These are phyloP conservation scores for Andrena cerasifolii DNA, from an alignment of 1,140 invertebrate species.

Conservation along the genomic window DNA sequence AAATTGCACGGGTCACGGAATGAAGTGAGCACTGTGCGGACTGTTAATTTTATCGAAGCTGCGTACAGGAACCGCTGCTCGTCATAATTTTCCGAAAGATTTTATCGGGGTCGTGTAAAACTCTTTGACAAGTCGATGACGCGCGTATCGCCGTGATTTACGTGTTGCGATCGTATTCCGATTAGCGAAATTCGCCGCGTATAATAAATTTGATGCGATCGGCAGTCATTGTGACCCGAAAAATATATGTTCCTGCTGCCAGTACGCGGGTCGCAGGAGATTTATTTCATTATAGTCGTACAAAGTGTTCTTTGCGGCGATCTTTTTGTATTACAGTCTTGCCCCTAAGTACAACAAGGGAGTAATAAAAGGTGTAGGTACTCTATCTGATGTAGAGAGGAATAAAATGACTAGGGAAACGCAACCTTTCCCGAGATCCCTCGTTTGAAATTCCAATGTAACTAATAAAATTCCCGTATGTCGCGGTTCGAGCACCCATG, in stretches of 20 bases:
- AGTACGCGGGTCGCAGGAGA: not conserved
- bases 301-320: too few relatives aligned
- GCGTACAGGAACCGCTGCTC: not conserved
- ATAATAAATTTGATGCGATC: slow-evolving; percentile 37
- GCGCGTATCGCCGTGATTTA: not conserved
- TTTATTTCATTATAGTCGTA: slow-evolving; percentile 22
- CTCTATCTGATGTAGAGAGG: not conserved
- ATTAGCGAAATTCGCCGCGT: not conserved
- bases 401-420: slow-evolving; percentile 1
- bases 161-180: not conserved
- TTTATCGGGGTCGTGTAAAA: not conserved
- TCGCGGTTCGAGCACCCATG: not conserved
- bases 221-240: slow-evolving; percentile 5
- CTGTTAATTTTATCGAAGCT: too few relatives aligned
- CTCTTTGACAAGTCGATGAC: not conserved
- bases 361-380: not conserved
- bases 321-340: not conserved
- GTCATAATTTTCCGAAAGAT: not conserved
- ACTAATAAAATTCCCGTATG: slow-evolving; percentile 30
- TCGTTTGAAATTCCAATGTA: slow-evolving; percentile 30
- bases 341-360: not conserved
- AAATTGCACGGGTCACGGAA: too few relatives aligned
- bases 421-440: slow-evolving; percentile 6
- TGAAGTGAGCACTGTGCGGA: too few relatives aligned
- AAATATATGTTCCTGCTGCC: slow-evolving; percentile 10